Evolutionary conservation across 2,888 invertebrate species (phyloP).

Genomic region (Perithous albicinctus): DNA sequence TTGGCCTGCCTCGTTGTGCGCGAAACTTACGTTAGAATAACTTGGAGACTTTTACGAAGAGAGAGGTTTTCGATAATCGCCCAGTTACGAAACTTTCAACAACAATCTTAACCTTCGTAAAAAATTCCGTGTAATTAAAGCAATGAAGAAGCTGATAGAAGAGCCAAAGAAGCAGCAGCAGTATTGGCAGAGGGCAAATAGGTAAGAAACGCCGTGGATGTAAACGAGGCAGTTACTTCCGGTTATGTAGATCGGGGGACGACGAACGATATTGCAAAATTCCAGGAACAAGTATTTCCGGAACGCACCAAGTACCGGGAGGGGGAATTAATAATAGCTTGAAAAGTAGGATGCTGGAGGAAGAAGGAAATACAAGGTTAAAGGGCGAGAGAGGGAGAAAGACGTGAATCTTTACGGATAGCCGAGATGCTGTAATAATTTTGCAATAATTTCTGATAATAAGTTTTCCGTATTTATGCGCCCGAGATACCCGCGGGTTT

Average conservation of each 20-base stretch:
- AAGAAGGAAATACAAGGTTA: not conserved
- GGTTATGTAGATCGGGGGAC: conserved; percentile 42
- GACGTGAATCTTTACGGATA: not conserved
- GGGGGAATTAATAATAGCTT: conserved; percentile 49
- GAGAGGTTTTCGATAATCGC: conserved; percentile 41
- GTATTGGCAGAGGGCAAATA: not conserved
- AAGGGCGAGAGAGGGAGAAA: not conserved
- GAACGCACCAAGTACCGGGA: conserved; percentile 34
- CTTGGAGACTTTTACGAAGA: not conserved
- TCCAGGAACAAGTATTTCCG: conserved; percentile 60
- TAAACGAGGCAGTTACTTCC: conserved; percentile 50
- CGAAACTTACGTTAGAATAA: not conserved
- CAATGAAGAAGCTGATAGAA: conserved; percentile 20
- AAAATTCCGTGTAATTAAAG: conserved; percentile 48
- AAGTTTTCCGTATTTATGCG: conserved; percentile 7
- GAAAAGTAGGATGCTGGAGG: conserved; percentile 12
- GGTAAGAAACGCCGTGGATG: not conserved
- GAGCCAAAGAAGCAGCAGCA: not conserved
- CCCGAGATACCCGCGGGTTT: not conserved
- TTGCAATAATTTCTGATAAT: conserved; percentile 39
- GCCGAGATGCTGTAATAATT: conserved; percentile 30
- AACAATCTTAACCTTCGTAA: conserved; percentile 47
- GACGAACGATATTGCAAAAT: conserved; percentile 61
- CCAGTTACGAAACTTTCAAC: conserved; percentile 38
- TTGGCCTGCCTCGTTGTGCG: conserved; percentile 18